Conservation (phyloP, 92 coral and sea anemone genomes). For the Actinostola sp. region DNA sequence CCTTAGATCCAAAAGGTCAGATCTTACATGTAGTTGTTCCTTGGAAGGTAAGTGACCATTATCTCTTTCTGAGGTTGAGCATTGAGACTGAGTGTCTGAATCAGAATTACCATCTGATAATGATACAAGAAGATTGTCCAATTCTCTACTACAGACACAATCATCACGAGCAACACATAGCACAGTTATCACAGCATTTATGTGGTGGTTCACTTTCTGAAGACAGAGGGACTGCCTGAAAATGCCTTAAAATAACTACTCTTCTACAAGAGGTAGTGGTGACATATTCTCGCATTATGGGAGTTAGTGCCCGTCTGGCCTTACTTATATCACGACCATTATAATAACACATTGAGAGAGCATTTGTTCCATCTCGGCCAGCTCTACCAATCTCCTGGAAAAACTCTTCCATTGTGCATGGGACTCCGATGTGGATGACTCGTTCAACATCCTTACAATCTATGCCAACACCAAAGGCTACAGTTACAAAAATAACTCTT, state of each 20-base stretch:
- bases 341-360: slow-evolving; percentile 27
- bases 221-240: not conserved
- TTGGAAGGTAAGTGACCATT: not conserved
- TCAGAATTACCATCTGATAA: not conserved
- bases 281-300: slow-evolving; percentile 39
- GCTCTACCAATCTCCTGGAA: slow-evolving; percentile 60
- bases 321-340: slow-evolving; percentile 41
- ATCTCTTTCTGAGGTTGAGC: too few relatives aligned
- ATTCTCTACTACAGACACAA: slow-evolving; percentile 13
- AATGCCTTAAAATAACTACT: not conserved
- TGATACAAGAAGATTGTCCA: not conserved
- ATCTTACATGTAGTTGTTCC: not conserved
- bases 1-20: not conserved
- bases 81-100: not conserved
- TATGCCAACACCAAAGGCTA: slow-evolving; percentile 68
- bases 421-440: slow-evolving; percentile 63
- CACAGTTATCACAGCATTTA: slow-evolving; percentile 48
- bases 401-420: slow-evolving; percentile 54
- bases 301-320: slow-evolving; percentile 17
- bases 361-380: slow-evolving; percentile 52
- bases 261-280: slow-evolving; percentile 33
- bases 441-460: slow-evolving; percentile 36
- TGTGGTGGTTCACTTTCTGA: slow-evolving; percentile 7
- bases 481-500: slow-evolving; percentile 63
- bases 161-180: slow-evolving; percentile 20